Percentiles rank a stretch among this genome's conserved stretches.
phyloP scores from a whole-genome alignment of 2,888 invertebrate genomes.

The Diadromus collaris region DNA sequence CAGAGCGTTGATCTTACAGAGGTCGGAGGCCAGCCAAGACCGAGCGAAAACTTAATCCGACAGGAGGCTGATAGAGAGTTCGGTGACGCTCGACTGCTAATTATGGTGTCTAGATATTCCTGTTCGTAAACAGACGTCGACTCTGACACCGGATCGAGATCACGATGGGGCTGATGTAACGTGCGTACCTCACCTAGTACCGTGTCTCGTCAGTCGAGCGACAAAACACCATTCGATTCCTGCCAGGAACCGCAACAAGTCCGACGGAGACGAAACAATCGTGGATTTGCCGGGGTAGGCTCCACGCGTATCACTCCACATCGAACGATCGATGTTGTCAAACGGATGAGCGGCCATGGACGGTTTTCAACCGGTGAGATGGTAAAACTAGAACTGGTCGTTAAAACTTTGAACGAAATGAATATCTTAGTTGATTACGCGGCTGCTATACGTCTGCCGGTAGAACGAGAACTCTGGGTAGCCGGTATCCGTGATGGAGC shows the following conservation, averaged over 20 bases:
- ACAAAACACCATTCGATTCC: slow-evolving; percentile 18
- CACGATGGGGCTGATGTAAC: slow-evolving; percentile 9
- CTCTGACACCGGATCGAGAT: neutral
- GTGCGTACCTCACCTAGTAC: slow-evolving; percentile 20
- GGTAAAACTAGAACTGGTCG: neutral
- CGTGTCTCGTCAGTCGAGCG: slow-evolving; percentile 21
- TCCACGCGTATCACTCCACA: neutral
- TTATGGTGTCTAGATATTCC: slow-evolving; percentile 55
- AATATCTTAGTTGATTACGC: slow-evolving; percentile 51
- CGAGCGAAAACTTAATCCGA: slow-evolving; percentile 70
- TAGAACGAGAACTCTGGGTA: slow-evolving; percentile 23
- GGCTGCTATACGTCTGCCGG: slow-evolving; percentile 7
- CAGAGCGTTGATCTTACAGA: slow-evolving; percentile 69
- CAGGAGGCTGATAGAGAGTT: slow-evolving; percentile 14
- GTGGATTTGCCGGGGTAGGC: neutral
- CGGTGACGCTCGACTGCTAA: slow-evolving; percentile 34
- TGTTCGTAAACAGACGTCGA: slow-evolving; percentile 47
- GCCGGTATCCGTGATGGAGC: slow-evolving; percentile 23
- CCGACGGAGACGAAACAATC: neutral
- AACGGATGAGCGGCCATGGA: slow-evolving; percentile 12
- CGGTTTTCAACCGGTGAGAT: slow-evolving; percentile 7
- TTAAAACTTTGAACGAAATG: slow-evolving; percentile 40
- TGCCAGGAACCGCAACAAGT: slow-evolving; percentile 28
- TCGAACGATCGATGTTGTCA: slow-evolving; percentile 5
- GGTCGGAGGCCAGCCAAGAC: slow-evolving; percentile 57